phyloP scores from a whole-genome alignment of 2,888 invertebrate species.

The Nemapogon koenigi region DNA sequence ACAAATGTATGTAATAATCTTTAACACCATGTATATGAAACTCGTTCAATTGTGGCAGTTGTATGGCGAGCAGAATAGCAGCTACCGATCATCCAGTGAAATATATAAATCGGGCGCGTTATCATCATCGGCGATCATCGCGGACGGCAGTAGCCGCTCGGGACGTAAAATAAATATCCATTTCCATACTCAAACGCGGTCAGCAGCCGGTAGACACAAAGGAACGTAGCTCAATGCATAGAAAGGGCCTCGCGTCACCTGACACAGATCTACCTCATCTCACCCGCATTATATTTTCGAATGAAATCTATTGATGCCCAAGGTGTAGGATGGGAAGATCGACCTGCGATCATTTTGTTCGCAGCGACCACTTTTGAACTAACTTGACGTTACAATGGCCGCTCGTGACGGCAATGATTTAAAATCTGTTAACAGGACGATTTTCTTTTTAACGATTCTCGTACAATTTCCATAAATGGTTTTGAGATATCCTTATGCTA shows the following conservation, averaged over 20 bases:
- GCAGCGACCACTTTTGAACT: conserved; percentile 60
- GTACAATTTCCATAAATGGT: conserved; percentile 64
- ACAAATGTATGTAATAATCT: no score
- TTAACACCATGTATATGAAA: no score
- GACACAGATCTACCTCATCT: conserved; percentile 42
- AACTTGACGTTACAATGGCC: conserved; percentile 62
- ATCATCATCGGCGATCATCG: conserved; percentile 57
- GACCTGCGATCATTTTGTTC: conserved; percentile 60
- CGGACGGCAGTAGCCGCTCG: conserved; percentile 37
- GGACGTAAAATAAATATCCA: conserved; percentile 58
- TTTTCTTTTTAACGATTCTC: conserved; percentile 64
- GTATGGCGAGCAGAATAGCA: conserved; percentile 43
- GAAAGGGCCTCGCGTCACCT: conserved; percentile 28
- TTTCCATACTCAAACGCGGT: conserved; percentile 55
- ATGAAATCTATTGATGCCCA: conserved; percentile 61
- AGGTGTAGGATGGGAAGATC: conserved; percentile 58
- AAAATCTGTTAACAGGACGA: conserved; percentile 65
- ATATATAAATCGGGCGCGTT: conserved; percentile 59
- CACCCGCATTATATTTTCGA: conserved; percentile 63
- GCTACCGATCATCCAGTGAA: conserved; percentile 57
- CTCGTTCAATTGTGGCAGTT: conserved; percentile 35
- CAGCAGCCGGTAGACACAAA: conserved; percentile 28
- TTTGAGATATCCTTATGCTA: conserved; percentile 38
- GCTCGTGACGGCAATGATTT: conserved; percentile 61
- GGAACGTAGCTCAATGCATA: conserved; percentile 23